phyloP scores from a whole-genome alignment of 2,888 invertebrate genomes.

The Holacanthella duospinosa region DNA sequence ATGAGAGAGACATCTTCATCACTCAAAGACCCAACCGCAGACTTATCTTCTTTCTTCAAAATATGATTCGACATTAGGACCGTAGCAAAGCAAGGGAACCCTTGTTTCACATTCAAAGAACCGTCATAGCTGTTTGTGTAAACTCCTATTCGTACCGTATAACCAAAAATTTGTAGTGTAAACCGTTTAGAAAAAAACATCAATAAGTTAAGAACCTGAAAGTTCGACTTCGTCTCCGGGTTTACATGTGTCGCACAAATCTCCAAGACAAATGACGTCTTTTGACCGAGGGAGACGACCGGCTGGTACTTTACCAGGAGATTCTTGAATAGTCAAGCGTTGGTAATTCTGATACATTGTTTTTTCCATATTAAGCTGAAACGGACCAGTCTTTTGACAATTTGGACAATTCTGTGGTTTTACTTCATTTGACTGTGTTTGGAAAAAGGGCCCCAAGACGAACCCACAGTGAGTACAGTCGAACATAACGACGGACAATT shows the following conservation, averaged over 20 bases:
- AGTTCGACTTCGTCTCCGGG: constrained; percentile 96
- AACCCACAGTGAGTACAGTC: constrained; percentile 95
- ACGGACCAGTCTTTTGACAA: constrained; percentile 60
- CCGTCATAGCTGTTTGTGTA: constrained; percentile 98
- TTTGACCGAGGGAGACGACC: constrained; percentile 95
- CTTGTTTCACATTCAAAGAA: constrained; percentile 63
- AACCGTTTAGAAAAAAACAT: too few relatives aligned
- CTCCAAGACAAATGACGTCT: constrained; percentile 85
- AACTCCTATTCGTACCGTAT: constrained; percentile 51
- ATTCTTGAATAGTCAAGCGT: constrained; percentile 93
- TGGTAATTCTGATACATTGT: constrained; percentile 98
- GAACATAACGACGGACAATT: constrained; percentile 88
- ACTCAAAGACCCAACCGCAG: constrained; percentile 81
- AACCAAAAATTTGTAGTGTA: too few relatives aligned
- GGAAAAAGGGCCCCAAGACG: constrained; percentile 89
- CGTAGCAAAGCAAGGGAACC: constrained; percentile 97
- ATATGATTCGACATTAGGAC: constrained; percentile 94
- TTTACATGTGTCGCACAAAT: constrained; percentile 92
- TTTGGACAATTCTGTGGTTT: constrained; percentile 95
- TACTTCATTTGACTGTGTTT: constrained; percentile 83
- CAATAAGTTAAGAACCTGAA: too few relatives aligned
- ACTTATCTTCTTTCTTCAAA: constrained; percentile 84
- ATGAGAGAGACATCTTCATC: constrained; percentile 91
- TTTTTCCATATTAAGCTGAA: constrained; percentile 84
- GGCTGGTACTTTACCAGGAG: constrained; percentile 93